Percentiles rank a stretch among this genome's conserved stretches.
These are phyloP conservation scores for Psophia crepitans DNA, from an alignment of 2,113 vertebrate species.

Conservation along the genomic window DNA sequence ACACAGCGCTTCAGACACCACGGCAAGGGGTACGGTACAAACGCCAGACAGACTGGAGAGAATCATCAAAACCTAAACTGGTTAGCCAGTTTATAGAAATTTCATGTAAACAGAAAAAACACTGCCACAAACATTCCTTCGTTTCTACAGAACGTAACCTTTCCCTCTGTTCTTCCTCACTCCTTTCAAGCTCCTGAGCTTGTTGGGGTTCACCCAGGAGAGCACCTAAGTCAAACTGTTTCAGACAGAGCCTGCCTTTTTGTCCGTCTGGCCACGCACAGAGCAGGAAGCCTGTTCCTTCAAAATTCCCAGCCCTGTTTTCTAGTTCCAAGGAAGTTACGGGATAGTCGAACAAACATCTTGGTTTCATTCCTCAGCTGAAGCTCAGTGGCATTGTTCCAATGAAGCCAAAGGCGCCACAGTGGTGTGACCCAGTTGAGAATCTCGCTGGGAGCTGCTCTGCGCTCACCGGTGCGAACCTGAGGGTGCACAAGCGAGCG, in stretches of 20 bases:
- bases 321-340: not conserved
- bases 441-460: not conserved
- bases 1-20: not conserved
- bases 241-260: slow-evolving; percentile 9
- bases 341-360: not conserved
- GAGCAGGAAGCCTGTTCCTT: not conserved
- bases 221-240: not conserved
- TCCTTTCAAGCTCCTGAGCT: not conserved
- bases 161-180: not conserved
- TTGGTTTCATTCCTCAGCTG: not conserved
- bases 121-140: not conserved
- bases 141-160: not conserved
- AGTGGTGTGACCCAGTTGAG: not conserved
- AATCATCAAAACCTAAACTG: not conserved
- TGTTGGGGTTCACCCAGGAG: not conserved
- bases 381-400: not conserved
- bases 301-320: not conserved
- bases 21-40: not conserved
- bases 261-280: slow-evolving; percentile 9
- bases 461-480: not conserved
- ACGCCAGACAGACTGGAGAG: not conserved
- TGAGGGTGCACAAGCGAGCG: not conserved
- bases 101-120: not conserved
- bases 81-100: not conserved
- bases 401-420: not conserved